Base-by-base conservation (phyloP, 2,113 vertebrate species). In the Manacus vitellinus region DNA sequence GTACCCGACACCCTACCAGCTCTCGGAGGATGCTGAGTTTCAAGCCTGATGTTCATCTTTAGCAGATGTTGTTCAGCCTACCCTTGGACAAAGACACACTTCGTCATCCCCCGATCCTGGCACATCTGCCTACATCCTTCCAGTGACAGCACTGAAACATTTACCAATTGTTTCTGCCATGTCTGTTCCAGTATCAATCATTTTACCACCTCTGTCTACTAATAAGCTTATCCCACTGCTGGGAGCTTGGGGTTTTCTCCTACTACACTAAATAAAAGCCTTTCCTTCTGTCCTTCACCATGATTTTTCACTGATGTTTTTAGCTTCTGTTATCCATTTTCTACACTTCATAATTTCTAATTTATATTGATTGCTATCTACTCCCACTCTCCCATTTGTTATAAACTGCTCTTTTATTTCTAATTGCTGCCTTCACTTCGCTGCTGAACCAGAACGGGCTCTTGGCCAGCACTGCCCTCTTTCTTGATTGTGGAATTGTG, bases 321-420 rank as follows among this genome's bases (percentile, higher is more conserved):
- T 68, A 93, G 76, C 79, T 97, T 94, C 94, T 96, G 95, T 92
- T 97, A 92, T 49, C 90, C 96, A 94, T 97, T 96, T 96, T 95
- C 88, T 94, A 84, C 96, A 97, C 90, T 91, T 95, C 92, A 96
- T 96, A 95, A 96, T 95, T 96, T 94, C 94, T 95, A 95, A 96
- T 96, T 94, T 96, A 94, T 94, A 96, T 90, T 84, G 95, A 97
- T 91, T 91, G 92, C 96, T 96, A 96, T 96, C 96, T 94, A 81
- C 96, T 96, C 88, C 90, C 12, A 2, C 94, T 92, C 76, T 93
- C 88, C 85, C 96, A 96, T 97, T 97, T 96, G 95, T 95, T 96
- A 95, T 94, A 94, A 94, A 95, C 95, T 96, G 79, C 83, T 94
- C 96, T 96, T 96, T 96, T 93, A 97, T 96, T 96, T 95, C 94